Base-by-base conservation (phyloP, 2,888 invertebrate species). In the Dorcus hopei region DNA sequence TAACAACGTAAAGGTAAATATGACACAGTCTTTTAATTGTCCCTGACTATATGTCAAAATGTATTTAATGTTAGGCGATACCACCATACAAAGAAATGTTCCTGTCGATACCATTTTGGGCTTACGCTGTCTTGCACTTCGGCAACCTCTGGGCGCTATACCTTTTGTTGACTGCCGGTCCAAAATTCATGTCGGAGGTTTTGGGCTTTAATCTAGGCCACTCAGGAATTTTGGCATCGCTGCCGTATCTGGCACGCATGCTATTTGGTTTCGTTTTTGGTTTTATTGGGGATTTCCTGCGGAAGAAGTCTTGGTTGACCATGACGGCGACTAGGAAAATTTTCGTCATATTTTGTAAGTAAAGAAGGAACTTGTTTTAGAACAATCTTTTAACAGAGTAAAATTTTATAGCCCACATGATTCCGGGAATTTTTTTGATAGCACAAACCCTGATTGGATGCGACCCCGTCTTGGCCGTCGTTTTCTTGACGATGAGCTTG, bases 121-220 rank as follows among this genome's bases (percentile, higher is more conserved):
- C 88, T 0, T 80, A 91, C 70, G 67, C 82, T 8, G 67, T 87
- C 1, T 79, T 89, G 23, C 91, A 91, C 68, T 90, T 87, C 68
- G 91, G 91, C 41, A 91, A 88, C 70, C 78, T 89, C 58, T 91
- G 90, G 86, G 87, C 91, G 1, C 74, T 91, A 33, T 89, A 87
- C 75, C 89, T 91, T 72, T 82, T 90, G 50, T 84, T 90, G 77
- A 90, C 89, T 0, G 87, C 87, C 40, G 89, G 90, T 47, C 90
- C 90, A 5, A 87, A 88, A 67, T 91, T 87, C 72, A 82, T 91
- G 69, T 87, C 89, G 43, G 87, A 87, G 66, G 83, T 88, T 0
- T 76, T 91, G 47, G 89, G 88, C 5, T 90, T 90, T 70, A 83
- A 89, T 68, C 72, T 91, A 14, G 81, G 86, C 0, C 85, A 87